Percentiles rank a stretch among this genome's conserved stretches.
Conservation (phyloP, 1,140 invertebrate species). For the Oedothorax gibbosus region DNA sequence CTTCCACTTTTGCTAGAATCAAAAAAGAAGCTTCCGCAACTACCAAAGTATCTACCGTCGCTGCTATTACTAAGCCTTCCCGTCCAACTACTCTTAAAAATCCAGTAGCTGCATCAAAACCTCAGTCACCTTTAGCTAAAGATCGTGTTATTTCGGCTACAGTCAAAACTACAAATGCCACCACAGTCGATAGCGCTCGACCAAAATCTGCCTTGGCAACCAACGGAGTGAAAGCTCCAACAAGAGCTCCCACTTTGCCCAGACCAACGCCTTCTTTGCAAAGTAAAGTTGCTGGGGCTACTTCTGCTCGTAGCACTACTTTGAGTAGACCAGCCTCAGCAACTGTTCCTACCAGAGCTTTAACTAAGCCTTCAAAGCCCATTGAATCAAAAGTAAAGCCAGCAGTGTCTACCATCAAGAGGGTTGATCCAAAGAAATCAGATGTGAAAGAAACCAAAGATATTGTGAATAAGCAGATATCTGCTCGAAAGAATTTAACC, state of each 20-base stretch:
- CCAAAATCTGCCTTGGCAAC: constrained; percentile 26
- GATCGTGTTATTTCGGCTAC: neutral
- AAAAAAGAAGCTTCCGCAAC: constrained; percentile 9
- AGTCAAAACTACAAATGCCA: neutral
- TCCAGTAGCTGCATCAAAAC: neutral
- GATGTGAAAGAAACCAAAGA: constrained; percentile 57
- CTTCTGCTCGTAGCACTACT: constrained; percentile 1
- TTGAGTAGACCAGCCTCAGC: constrained; percentile 8
- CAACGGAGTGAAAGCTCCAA: neutral
- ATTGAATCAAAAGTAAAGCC: constrained; percentile 43
- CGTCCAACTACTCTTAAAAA: neutral
- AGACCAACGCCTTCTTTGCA: constrained; percentile 11
- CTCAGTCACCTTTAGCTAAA: neutral
- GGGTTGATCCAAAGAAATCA: constrained; percentile 13
- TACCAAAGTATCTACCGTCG: constrained; percentile 4
- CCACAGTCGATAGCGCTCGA: neutral
- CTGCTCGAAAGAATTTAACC: constrained; percentile 5
- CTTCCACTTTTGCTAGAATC: constrained; percentile 3
- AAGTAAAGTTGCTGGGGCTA: constrained; percentile 20
- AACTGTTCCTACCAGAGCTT: constrained; percentile 43
- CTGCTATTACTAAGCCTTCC: neutral
- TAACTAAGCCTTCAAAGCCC: constrained; percentile 8
- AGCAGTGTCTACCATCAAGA: neutral
- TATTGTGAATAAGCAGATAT: constrained; percentile 52
- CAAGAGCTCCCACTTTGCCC: neutral